Evolutionary conservation across 2,797 vertebrate genomes (phyloP).

Genomic region (Tadarida brasiliensis): DNA sequence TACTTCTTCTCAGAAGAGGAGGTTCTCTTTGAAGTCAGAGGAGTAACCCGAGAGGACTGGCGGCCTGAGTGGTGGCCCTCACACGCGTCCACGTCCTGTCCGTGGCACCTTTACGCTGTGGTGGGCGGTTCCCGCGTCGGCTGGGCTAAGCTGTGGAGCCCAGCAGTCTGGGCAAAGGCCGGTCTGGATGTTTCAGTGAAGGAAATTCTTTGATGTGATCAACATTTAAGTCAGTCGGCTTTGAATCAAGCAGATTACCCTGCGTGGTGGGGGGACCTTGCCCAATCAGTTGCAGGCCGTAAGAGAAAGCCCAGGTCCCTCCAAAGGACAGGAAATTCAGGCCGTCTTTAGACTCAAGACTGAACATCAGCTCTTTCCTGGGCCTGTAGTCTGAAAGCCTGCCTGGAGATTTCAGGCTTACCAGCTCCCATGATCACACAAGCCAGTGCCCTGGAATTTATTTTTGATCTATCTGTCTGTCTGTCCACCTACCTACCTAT

Average conservation of each 20-base stretch:
- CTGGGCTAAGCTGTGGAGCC: too few species aligned
- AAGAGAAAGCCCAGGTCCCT: background rate
- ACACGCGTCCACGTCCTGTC: background rate
- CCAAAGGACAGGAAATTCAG: background rate
- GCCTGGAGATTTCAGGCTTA: background rate
- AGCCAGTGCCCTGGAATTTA: background rate
- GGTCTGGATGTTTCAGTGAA: background rate
- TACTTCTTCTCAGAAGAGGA: slow-evolving; percentile 57
- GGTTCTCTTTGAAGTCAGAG: slow-evolving; percentile 21
- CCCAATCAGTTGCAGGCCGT: background rate
- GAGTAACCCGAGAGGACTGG: background rate
- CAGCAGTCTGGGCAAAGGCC: background rate
- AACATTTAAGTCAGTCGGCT: background rate
- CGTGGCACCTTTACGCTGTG: background rate
- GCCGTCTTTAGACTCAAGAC: background rate
- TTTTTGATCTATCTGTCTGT: background rate
- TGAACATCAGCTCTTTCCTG: background rate
- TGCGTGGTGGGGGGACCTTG: background rate
- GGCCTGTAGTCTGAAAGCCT: background rate
- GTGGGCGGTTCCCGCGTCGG: background rate
- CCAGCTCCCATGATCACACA: background rate
- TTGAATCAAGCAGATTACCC: background rate
- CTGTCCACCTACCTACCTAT: background rate
- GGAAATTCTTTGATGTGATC: background rate
- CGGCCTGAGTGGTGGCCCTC: background rate